Conservation (phyloP, 2,888 invertebrate species). For the Rhagonycha lutea region DNA sequence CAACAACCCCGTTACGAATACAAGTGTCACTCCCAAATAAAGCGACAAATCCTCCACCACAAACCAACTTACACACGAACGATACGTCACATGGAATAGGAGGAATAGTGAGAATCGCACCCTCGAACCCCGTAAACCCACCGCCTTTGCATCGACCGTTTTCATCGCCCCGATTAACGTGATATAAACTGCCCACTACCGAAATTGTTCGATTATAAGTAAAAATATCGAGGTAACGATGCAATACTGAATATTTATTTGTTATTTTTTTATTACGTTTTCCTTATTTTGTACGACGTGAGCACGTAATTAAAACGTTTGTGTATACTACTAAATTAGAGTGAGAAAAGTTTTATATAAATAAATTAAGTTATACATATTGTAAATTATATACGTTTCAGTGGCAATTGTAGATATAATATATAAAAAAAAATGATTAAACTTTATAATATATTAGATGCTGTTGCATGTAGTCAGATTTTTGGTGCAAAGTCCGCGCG, state of each 20-base stretch:
- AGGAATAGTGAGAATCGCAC: slow-evolving; percentile 53
- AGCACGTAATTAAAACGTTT: slow-evolving; percentile 24
- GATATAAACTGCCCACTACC: slow-evolving; percentile 44
- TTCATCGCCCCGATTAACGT: slow-evolving; percentile 55
- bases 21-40: slow-evolving; percentile 48
- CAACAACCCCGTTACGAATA: slow-evolving; percentile 50
- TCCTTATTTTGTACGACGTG: neutral
- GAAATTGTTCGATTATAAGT: slow-evolving; percentile 22
- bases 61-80: slow-evolving; percentile 43
- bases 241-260: slow-evolving; percentile 30
- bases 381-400: slow-evolving; percentile 27
- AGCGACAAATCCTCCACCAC: slow-evolving; percentile 42
- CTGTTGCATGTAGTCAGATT: slow-evolving; percentile 28
- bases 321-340: slow-evolving; percentile 24
- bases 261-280: slow-evolving; percentile 10
- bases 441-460: slow-evolving; percentile 26
- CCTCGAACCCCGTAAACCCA: slow-evolving; percentile 46
- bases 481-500: slow-evolving; percentile 22
- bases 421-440: slow-evolving; percentile 28
- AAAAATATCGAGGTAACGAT: slow-evolving; percentile 26
- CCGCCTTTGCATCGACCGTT: slow-evolving; percentile 54
- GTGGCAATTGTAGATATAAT: slow-evolving; percentile 36
- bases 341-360: slow-evolving; percentile 18
- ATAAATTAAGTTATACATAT: slow-evolving; percentile 12
- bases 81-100: slow-evolving; percentile 34